These are phyloP conservation scores for Drosophila takahashii DNA, from an alignment of 1,140 invertebrate species.

Conservation along the genomic window DNA sequence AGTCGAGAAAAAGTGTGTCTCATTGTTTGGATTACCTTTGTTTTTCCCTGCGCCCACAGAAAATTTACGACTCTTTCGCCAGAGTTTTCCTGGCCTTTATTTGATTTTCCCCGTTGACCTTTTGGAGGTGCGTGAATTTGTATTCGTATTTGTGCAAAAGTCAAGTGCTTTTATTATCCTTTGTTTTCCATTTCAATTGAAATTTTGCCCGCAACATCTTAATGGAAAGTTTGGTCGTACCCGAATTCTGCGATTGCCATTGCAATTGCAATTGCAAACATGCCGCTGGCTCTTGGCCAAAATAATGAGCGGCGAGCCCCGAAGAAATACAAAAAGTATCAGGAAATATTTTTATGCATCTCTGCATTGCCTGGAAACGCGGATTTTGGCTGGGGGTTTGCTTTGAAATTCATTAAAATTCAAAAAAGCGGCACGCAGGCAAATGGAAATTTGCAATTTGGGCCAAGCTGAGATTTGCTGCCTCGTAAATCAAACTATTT, in stretches of 20 bases:
- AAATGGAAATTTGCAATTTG: conserved; percentile 72
- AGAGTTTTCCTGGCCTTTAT: conserved; percentile 22
- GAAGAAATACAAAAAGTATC: conserved; percentile 43
- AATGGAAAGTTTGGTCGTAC: conserved; percentile 60
- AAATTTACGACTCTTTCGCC: conserved; percentile 39
- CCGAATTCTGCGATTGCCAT: conserved; percentile 25
- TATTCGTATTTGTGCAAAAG: conserved; percentile 30
- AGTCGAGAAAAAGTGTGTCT: conserved; percentile 12
- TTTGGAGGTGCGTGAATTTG: conserved; percentile 24
- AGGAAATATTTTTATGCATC: conserved; percentile 57
- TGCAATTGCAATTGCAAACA: conserved; percentile 47
- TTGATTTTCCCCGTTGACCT: conserved; percentile 58
- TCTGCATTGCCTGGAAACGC: conserved; percentile 33
- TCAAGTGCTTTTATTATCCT: conserved; percentile 53
- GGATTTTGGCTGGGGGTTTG: neutral
- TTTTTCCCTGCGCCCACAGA: conserved; percentile 5
- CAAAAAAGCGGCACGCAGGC: conserved; percentile 49
- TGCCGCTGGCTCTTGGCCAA: conserved; percentile 58
- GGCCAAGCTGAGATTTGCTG: conserved; percentile 68
- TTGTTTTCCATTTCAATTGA: conserved; percentile 60
- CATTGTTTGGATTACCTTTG: conserved; percentile 30
- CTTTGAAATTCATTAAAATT: conserved; percentile 58
- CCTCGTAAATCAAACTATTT: conserved; percentile 56
- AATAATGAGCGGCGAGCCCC: conserved; percentile 24
- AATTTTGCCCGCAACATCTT: conserved; percentile 43